Evolutionary conservation across 2,888 invertebrate genomes (phyloP).

Genomic region (Coleophora flavipennella): DNA sequence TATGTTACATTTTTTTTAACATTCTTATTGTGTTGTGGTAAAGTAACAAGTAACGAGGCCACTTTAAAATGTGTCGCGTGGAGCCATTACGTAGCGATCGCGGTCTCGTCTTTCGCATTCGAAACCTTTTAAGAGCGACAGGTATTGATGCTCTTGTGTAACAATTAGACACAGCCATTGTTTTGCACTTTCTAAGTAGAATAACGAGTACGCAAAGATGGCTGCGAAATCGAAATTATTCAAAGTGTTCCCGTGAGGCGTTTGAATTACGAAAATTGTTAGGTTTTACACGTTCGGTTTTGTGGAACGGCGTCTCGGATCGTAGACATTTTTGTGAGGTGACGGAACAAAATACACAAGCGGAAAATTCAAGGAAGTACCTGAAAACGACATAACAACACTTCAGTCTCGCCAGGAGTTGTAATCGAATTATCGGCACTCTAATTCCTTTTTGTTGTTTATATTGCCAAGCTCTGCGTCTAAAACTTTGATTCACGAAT

Average conservation of each 20-base stretch:
- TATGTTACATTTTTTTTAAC: no score
- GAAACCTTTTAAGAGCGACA: slow-evolving; percentile 21
- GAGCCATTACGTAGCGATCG: no score
- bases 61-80: no score
- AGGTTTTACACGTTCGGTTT: no score
- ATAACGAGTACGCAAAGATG: slow-evolving; percentile 33
- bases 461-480: no score
- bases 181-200: slow-evolving; percentile 53
- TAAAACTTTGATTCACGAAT: no score
- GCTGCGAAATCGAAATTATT: slow-evolving; percentile 48
- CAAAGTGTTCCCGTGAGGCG: slow-evolving; percentile 32
- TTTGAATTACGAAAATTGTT: slow-evolving; percentile 13
- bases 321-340: slow-evolving; percentile 17
- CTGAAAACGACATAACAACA: slow-evolving; percentile 11
- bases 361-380: slow-evolving; percentile 6
- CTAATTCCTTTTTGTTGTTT: slow-evolving; percentile 11
- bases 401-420: slow-evolving; percentile 10
- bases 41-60: no score
- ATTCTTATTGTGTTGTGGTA: no score
- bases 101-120: no score
- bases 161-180: slow-evolving; percentile 45
- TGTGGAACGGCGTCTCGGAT: slow-evolving; percentile 39
- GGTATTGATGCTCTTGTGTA: slow-evolving; percentile 44
- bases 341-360: slow-evolving; percentile 4
- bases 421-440: slow-evolving; percentile 20